phyloP scores from a whole-genome alignment of 2,888 invertebrate genomes.

The Neoascia interrupta region DNA sequence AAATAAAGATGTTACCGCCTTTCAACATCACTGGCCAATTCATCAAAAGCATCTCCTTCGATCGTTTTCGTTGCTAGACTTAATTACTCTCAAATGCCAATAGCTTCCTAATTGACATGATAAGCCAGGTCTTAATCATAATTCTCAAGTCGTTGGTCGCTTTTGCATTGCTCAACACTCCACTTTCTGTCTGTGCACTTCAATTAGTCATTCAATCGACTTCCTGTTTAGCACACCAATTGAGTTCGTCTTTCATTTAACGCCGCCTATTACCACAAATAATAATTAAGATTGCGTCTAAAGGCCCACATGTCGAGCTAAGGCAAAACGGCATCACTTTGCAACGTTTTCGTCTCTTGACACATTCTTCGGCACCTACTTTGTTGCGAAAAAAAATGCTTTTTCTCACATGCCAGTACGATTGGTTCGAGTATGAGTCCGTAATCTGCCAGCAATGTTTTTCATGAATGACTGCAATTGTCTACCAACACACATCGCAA shows the following conservation, averaged over 20 bases:
- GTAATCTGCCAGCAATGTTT: no score
- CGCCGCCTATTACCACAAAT: slow-evolving; percentile 26
- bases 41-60: no score
- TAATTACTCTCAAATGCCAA: no score
- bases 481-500: slow-evolving; percentile 15
- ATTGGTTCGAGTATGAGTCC: no score
- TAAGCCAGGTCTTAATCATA: no score
- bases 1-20: no score
- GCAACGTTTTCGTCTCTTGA: slow-evolving; percentile 8
- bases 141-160: neutral
- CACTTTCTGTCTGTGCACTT: slow-evolving; percentile 18
- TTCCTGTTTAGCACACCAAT: slow-evolving; percentile 50
- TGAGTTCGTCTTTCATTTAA: slow-evolving; percentile 2
- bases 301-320: slow-evolving; percentile 57
- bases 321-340: slow-evolving; percentile 51
- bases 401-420: no score
- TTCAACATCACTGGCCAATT: no score
- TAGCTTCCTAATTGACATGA: no score
- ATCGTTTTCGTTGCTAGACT: no score
- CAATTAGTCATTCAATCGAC: slow-evolving; percentile 43
- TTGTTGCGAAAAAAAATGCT: slow-evolving; percentile 14
- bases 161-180: slow-evolving; percentile 7
- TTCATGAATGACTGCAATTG: slow-evolving; percentile 64
- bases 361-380: slow-evolving; percentile 32
- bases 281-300: slow-evolving; percentile 56